Conservation (phyloP, 1,140 invertebrate species). For the Musca vetustissima region DNA sequence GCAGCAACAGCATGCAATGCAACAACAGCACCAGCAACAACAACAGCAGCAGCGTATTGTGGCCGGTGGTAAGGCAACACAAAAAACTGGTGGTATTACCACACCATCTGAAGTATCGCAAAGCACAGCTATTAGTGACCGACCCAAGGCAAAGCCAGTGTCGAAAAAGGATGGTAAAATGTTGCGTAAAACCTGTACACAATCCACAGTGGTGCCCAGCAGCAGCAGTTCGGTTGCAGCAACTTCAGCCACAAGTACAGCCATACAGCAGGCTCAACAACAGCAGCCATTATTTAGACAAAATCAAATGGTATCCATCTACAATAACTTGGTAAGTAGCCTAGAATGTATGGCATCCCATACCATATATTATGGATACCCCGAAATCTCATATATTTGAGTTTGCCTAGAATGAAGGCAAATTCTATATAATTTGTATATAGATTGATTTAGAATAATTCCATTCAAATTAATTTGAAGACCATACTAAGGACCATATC, state of each 20-base stretch:
- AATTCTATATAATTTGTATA: too few relatives aligned
- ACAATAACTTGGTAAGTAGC: constrained; percentile 49
- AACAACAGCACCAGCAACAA: constrained; percentile 31
- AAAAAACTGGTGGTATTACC: constrained; percentile 38
- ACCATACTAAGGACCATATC: too few relatives aligned
- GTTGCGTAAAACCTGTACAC: constrained; percentile 52
- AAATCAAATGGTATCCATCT: constrained; percentile 54
- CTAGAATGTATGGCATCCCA: background rate
- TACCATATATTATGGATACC: too few relatives aligned
- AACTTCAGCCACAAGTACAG: constrained; percentile 30
- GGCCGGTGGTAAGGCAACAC: constrained; percentile 14
- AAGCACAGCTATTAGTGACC: constrained; percentile 75
- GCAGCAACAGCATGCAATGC: constrained; percentile 30
- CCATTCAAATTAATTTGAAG: too few relatives aligned
- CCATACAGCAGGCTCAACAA: constrained; percentile 18
- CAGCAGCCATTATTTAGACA: constrained; percentile 42
- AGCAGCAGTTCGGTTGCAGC: background rate
- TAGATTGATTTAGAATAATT: too few relatives aligned
- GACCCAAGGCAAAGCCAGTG: constrained; percentile 76
- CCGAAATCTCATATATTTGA: too few relatives aligned
- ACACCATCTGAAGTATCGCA: constrained; percentile 58
- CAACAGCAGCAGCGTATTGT: constrained; percentile 34
- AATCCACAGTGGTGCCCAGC: constrained; percentile 24
- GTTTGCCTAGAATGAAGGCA: too few relatives aligned
- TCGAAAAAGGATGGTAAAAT: constrained; percentile 71